Conservation (phyloP, 2,888 invertebrate genomes). For the Bombylius discolor region DNA sequence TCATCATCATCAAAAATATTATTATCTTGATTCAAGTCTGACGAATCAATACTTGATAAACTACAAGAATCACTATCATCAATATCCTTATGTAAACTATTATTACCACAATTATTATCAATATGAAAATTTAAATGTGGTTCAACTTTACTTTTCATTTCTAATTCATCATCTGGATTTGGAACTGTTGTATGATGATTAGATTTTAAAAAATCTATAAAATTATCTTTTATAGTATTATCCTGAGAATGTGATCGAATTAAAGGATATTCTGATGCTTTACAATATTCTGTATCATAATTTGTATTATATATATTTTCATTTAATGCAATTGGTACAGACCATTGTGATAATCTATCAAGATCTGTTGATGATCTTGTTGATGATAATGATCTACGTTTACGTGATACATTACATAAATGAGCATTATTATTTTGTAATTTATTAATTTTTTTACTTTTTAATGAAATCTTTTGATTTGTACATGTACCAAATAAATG, state of each 20-base stretch:
- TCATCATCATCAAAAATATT: neutral
- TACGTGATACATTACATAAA: neutral
- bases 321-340: neutral
- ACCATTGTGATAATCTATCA: slow-evolving; percentile 2
- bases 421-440: neutral
- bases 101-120: neutral
- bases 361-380: neutral
- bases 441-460: neutral
- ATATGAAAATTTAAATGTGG: neutral
- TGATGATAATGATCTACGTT: neutral
- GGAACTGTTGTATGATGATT: neutral
- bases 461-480: neutral
- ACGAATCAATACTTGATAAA: too few relatives aligned
- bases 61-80: too few relatives aligned
- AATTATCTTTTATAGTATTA: neutral
- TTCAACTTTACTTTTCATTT: neutral
- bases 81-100: neutral
- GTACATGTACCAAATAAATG: neutral
- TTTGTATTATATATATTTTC: neutral
- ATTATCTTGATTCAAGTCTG: neutral
- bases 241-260: slow-evolving; percentile 1
- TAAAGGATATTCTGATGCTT: neutral
- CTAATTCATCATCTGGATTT: neutral
- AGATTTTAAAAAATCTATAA: neutral
- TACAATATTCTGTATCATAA: neutral